These are phyloP conservation scores for western clawed frog (Xenopus tropicalis) DNA, from an alignment of 2,113 vertebrate genomes.

Conservation along the genomic window DNA sequence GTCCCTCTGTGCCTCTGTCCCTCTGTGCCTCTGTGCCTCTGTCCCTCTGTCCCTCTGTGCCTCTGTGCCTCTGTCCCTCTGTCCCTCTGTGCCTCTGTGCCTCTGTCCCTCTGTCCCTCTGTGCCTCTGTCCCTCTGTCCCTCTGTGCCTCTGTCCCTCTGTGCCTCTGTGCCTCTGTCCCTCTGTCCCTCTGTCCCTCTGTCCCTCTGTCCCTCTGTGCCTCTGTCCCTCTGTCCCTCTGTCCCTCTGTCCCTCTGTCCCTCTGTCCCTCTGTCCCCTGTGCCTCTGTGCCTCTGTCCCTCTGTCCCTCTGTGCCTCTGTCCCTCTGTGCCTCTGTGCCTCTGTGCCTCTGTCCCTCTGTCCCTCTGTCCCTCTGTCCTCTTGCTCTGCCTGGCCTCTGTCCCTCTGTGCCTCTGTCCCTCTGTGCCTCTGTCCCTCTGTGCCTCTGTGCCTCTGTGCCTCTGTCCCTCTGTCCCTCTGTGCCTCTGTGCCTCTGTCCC, in stretches of 20 bases:
- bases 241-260: background rate
- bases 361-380: background rate
- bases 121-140: background rate
- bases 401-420: background rate
- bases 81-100: background rate
- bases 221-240: background rate
- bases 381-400: background rate
- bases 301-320: conserved; percentile 3
- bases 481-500: too few species aligned
- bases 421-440: too few species aligned
- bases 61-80: background rate
- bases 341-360: conserved; percentile 4
- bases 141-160: conserved; percentile 4
- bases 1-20: background rate
- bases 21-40: background rate
- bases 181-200: background rate
- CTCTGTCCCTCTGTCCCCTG: background rate
- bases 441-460: background rate
- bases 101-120: too few species aligned
- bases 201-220: background rate
- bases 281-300: too few species aligned
- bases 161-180: background rate
- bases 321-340: background rate
- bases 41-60: background rate
- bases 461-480: background rate